phyloP scores from a whole-genome alignment of 2,797 vertebrate genomes.

The Myoxocephalus aenaeus region DNA sequence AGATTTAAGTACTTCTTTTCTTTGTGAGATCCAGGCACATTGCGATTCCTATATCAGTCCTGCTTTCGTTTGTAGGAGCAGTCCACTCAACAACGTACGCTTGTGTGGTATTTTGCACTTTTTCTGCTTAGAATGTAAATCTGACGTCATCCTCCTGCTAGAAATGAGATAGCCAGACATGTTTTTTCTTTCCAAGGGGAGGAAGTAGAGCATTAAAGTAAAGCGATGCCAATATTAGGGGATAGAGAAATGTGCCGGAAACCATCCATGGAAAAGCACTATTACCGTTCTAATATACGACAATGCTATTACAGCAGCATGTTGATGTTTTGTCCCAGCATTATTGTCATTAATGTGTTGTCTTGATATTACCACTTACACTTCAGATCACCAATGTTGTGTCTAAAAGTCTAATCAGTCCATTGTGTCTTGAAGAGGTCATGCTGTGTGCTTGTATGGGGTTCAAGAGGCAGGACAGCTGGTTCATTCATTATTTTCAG shows the following conservation, averaged over 20 bases:
- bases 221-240: conserved; percentile 1
- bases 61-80: conserved; percentile 30
- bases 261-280: conserved; percentile 14
- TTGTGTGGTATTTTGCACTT: conserved; percentile 79
- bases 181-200: conserved; percentile 26
- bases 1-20: conserved; percentile 38
- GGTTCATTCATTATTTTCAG: conserved; percentile 69
- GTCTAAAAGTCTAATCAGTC: conserved; percentile 20
- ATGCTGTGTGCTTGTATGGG: conserved; percentile 35
- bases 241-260: conserved; percentile 8
- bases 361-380: conserved; percentile 17
- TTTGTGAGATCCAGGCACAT: conserved; percentile 50
- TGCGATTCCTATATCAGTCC: conserved; percentile 27
- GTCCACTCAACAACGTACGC: conserved; percentile 27
- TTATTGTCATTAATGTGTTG: conserved; percentile 18
- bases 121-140: conserved; percentile 76
- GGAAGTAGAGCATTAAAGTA: conserved; percentile 33
- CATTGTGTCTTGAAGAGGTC: conserved; percentile 27
- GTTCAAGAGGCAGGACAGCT: conserved; percentile 53
- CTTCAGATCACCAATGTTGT: neutral
- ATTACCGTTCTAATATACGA: conserved; percentile 11
- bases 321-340: conserved; percentile 25
- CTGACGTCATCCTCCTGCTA: conserved; percentile 24
- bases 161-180: neutral
- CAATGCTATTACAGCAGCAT: conserved; percentile 32